A percentile compares a stretch with the other conserved stretches of the same genome.
These are phyloP conservation scores for Geodia barretti DNA, from an alignment of 37 sponge, comb jelly and placozoan species.

Conservation along the genomic window DNA sequence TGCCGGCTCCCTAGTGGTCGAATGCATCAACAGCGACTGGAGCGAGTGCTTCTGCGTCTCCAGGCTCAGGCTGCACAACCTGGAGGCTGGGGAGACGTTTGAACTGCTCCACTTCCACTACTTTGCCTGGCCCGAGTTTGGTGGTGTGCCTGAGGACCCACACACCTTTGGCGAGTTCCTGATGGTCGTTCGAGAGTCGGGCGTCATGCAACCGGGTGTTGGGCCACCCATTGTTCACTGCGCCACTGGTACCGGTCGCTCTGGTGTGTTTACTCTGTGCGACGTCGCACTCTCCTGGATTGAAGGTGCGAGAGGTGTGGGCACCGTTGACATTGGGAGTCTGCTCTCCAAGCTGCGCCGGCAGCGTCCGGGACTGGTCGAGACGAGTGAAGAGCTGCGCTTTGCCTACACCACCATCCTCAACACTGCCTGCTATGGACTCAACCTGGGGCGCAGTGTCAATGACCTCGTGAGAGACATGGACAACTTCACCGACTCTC, in stretches of 20 bases:
- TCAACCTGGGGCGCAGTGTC: constrained; percentile 6
- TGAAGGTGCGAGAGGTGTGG: constrained; percentile 34
- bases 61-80: constrained; percentile 48
- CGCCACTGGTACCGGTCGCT: constrained; percentile 92
- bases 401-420: constrained; percentile 92
- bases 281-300: constrained; percentile 61
- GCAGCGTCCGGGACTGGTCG: constrained; percentile 90
- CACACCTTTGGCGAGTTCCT: constrained; percentile 83
- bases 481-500: constrained; percentile 20
- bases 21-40: constrained; percentile 18
- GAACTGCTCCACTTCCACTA: constrained; percentile 88
- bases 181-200: constrained; percentile 62
- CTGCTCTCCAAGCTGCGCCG: constrained; percentile 73
- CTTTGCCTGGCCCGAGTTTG: constrained; percentile 92
- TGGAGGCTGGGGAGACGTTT: constrained; percentile 61
- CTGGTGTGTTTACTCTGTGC: constrained; percentile 87
- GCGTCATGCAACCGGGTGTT: constrained; percentile 45
- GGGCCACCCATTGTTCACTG: constrained; percentile 91
- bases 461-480: neutral
- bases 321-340: constrained; percentile 47
- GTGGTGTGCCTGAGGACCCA: constrained; percentile 79
- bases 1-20: constrained; percentile 22
- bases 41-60: constrained; percentile 36
- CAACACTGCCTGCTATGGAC: constrained; percentile 50
- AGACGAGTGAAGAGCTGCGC: constrained; percentile 93